Conservation (phyloP, 2,113 vertebrate species). For the Cinclus cinclus region DNA sequence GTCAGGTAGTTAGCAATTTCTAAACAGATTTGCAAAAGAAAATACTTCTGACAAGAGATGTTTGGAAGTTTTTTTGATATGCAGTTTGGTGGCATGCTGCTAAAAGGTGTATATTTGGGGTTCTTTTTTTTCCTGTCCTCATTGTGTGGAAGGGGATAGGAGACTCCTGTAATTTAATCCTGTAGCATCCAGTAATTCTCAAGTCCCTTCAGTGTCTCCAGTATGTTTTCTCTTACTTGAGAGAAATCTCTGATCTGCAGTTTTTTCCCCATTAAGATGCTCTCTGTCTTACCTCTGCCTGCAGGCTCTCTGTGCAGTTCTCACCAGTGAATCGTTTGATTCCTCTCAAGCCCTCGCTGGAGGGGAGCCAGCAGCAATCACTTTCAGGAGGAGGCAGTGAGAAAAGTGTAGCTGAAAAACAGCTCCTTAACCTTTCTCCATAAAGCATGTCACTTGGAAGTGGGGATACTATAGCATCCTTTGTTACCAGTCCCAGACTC, state of each 20-base stretch:
- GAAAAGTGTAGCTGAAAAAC: neutral
- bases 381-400: neutral
- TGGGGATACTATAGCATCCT: neutral
- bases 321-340: neutral
- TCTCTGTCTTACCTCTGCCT: slow-evolving; percentile 5
- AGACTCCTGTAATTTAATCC: neutral
- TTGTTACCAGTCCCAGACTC: neutral
- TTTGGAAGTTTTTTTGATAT: neutral
- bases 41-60: neutral
- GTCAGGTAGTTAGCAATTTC: slow-evolving; percentile 26
- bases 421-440: slow-evolving; percentile 6
- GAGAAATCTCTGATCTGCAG: neutral
- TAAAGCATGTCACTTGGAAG: neutral
- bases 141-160: neutral
- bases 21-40: slow-evolving; percentile 11
- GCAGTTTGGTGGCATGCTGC: neutral
- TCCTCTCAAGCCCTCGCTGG: neutral
- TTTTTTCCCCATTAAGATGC: neutral
- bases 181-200: neutral
- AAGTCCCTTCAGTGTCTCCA: neutral
- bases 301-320: neutral
- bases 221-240: neutral
- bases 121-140: neutral
- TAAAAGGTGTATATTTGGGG: neutral
- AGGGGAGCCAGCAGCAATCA: neutral